Percentiles rank a stretch among this genome's conserved stretches.
Conservation (phyloP, 2,113 vertebrate genomes). For the human region DNA sequence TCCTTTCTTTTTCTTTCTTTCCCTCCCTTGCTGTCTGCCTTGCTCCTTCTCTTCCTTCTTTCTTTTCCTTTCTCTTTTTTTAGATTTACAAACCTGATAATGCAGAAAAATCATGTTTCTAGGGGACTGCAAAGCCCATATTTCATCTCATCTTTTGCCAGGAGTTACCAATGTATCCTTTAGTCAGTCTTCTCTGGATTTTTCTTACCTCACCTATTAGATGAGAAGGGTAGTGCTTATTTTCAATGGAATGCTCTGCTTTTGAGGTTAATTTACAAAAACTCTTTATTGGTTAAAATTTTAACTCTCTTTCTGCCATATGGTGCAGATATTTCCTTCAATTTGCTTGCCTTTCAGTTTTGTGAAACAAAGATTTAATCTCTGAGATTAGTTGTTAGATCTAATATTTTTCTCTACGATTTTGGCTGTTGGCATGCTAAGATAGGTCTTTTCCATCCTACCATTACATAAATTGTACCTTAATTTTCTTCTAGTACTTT, state of each 20-base stretch:
- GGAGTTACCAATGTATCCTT: background rate
- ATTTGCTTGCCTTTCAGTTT: background rate
- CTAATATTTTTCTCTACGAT: background rate
- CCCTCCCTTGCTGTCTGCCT: background rate
- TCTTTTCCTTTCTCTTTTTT: background rate
- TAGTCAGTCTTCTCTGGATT: background rate
- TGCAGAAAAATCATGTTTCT: background rate
- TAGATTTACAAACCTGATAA: background rate
- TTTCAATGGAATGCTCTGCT: background rate
- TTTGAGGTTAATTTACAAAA: background rate
- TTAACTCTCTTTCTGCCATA: background rate
- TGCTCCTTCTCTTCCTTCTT: too few relatives aligned
- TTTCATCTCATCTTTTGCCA: background rate
- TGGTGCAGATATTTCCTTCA: background rate
- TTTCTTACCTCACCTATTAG: background rate
- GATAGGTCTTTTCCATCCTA: background rate
- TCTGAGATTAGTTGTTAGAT: background rate
- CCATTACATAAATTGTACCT: background rate
- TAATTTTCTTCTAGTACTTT: background rate
- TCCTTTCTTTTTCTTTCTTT: background rate
- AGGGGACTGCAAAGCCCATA: background rate
- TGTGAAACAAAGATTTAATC: background rate
- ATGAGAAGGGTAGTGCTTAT: background rate
- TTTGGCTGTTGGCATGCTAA: background rate
- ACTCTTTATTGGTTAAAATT: background rate